A percentile compares a stretch with the other conserved stretches of the same genome.
These are phyloP conservation scores for Aleiodes testaceus DNA, from an alignment of 2,888 invertebrate species.

Conservation along the genomic window DNA sequence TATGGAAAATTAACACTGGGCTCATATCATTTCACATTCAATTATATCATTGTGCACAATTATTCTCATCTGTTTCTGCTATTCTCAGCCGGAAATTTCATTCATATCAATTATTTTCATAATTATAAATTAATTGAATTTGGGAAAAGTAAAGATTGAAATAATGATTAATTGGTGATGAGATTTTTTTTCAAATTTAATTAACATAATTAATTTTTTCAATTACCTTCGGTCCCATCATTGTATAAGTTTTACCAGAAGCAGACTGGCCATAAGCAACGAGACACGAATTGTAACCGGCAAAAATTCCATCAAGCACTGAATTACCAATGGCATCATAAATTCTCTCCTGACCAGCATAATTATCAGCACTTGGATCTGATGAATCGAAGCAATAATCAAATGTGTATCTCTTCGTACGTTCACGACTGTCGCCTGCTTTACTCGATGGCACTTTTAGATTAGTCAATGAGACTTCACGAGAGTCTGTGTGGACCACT, in stretches of 20 bases:
- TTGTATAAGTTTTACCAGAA: conserved; percentile 85
- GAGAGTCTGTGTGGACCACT: conserved; percentile 59
- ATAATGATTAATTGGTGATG: not conserved
- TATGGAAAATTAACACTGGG: conserved; percentile 11
- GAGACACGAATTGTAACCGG: conserved; percentile 81
- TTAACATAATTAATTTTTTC: not conserved
- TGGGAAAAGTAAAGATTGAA: not conserved
- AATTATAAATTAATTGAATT: conserved; percentile 7
- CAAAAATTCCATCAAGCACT: conserved; percentile 78
- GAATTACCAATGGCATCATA: conserved; percentile 80
- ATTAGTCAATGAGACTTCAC: conserved; percentile 62
- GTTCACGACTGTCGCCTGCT: conserved; percentile 80
- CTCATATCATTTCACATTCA: conserved; percentile 8
- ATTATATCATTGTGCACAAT: conserved; percentile 20
- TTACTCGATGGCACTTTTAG: conserved; percentile 78
- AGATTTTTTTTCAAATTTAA: not conserved
- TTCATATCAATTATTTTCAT: conserved; percentile 8
- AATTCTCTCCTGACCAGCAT: conserved; percentile 78
- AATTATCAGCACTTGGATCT: conserved; percentile 73
- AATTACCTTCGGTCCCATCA: conserved; percentile 78
- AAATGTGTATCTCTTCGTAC: conserved; percentile 78
- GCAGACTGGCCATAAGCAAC: conserved; percentile 86
- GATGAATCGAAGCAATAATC: conserved; percentile 80
- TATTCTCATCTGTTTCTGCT: not conserved
- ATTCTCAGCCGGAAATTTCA: not conserved